These are phyloP conservation scores for Rhincodon typus DNA, from an alignment of 2,797 vertebrate species.

Conservation along the genomic window DNA sequence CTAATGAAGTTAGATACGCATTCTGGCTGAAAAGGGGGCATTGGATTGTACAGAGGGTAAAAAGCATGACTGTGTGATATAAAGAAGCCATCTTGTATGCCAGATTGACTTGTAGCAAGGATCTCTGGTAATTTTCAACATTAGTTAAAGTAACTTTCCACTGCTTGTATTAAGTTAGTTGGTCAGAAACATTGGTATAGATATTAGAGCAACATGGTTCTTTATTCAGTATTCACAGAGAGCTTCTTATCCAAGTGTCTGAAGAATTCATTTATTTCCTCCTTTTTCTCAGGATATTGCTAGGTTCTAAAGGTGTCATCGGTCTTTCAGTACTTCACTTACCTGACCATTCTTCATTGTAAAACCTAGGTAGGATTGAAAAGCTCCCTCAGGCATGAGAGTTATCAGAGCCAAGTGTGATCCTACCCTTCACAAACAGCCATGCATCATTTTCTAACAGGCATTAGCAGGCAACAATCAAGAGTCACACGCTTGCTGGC, in stretches of 20 bases:
- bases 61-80: background rate
- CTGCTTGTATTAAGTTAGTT: background rate
- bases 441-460: background rate
- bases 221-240: background rate
- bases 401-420: background rate
- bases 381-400: background rate
- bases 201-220: background rate
- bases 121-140: background rate
- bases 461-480: background rate
- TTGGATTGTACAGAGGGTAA: background rate
- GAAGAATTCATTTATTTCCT: background rate
- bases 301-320: background rate
- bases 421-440: background rate
- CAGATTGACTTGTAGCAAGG: background rate
- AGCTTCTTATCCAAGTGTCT: background rate
- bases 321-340: background rate
- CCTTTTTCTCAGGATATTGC: background rate
- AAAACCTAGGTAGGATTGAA: background rate
- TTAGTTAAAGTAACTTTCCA: background rate
- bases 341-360: background rate
- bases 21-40: background rate
- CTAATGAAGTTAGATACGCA: background rate
- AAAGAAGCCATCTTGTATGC: background rate
- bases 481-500: background rate
- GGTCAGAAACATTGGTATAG: background rate